Evolutionary conservation across 2,113 vertebrate species (phyloP).

Genomic region (Pelobates fuscus): DNA sequence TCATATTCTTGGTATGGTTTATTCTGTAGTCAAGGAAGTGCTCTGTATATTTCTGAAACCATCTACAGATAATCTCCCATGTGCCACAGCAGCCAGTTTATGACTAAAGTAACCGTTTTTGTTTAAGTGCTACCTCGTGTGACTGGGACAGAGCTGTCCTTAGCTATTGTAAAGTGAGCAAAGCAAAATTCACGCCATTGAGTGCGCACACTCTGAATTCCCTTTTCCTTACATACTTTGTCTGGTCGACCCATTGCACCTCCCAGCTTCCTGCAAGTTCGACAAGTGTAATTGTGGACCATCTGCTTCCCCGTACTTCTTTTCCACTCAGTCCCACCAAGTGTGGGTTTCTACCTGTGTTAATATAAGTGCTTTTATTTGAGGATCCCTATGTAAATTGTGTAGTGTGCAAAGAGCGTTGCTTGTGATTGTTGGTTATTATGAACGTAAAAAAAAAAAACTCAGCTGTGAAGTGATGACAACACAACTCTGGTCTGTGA

Average conservation of each 20-base stretch:
- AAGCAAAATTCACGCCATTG: background rate
- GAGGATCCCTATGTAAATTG: background rate
- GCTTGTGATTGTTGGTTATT: conserved; percentile 28
- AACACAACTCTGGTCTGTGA: conserved; percentile 30
- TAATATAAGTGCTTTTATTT: conserved; percentile 13
- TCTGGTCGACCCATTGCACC: background rate
- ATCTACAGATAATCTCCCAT: background rate
- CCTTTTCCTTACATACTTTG: background rate
- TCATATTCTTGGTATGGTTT: conserved; percentile 6
- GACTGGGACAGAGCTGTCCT: background rate
- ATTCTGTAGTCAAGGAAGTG: background rate
- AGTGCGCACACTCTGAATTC: background rate
- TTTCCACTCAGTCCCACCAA: background rate
- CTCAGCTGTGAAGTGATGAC: conserved; percentile 19
- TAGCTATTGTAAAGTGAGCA: background rate
- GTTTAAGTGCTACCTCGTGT: conserved; percentile 44
- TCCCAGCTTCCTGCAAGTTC: background rate
- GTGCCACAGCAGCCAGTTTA: conserved; percentile 6
- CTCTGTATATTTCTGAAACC: conserved; percentile 7
- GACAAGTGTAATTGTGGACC: background rate
- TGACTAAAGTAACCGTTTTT: conserved; percentile 8
- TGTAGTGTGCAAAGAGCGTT: conserved; percentile 7
- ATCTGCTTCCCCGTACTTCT: background rate
- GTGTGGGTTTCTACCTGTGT: conserved; percentile 15
- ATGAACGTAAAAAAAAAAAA: too few species aligned